phyloP scores from a whole-genome alignment of 2,797 vertebrate species.

The Danio tinwini region DNA sequence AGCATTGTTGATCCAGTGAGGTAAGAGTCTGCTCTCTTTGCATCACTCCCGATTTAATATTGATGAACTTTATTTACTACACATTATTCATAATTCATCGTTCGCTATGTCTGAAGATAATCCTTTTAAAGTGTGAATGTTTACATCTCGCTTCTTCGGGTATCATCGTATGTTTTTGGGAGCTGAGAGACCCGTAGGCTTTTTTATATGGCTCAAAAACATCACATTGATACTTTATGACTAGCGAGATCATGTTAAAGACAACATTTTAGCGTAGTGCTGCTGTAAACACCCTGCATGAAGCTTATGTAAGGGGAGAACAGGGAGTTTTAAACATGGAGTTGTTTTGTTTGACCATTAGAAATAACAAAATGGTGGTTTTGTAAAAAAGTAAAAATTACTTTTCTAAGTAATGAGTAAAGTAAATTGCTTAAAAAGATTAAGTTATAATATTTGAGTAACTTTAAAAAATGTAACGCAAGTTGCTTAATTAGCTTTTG shows the following conservation, averaged over 20 bases:
- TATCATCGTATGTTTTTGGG: background rate
- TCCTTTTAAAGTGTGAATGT: background rate
- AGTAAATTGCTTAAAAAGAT: too few relatives aligned
- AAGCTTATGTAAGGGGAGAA: background rate
- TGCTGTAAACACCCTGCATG: background rate
- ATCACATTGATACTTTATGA: background rate
- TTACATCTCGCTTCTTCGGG: too few relatives aligned
- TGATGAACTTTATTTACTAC: background rate
- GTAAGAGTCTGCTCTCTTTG: conserved; percentile 10
- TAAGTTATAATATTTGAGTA: too few relatives aligned
- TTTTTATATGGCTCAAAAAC: conserved; percentile 4
- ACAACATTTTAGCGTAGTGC: background rate
- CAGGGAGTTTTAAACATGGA: too few relatives aligned
- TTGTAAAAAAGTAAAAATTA: too few relatives aligned
- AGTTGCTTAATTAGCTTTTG: too few relatives aligned
- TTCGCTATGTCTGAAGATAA: background rate
- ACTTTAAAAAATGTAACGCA: too few relatives aligned
- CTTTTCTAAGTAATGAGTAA: too few relatives aligned
- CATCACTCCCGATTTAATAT: conserved; percentile 15
- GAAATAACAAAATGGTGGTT: too few relatives aligned
- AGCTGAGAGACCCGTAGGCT: background rate
- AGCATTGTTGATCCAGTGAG: background rate
- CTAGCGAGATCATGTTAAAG: background rate
- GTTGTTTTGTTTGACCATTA: too few relatives aligned
- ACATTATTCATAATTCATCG: background rate